Evolutionary conservation across 35 echinoderm and acorn worm species (phyloP), one percentile per base, ranked within the genome.

Genomic region (Anneissia japonica): DNA sequence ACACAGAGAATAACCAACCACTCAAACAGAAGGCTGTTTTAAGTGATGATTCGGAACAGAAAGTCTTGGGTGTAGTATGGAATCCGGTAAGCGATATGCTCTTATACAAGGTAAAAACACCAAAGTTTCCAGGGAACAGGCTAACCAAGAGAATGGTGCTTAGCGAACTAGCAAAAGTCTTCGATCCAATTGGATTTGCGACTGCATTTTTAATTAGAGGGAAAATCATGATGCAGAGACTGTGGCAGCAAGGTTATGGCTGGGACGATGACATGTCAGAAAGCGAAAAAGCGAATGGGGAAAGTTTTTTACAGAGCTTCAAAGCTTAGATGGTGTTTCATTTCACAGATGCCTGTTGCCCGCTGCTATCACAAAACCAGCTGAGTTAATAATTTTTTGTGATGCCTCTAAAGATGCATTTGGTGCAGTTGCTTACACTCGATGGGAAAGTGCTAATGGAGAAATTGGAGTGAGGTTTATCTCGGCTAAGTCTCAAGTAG

Each of bases 391-490:
- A 79, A 41, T 88, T 4, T 92, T 87, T 46, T 82, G 34, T 38
- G 90, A 92, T 82, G 90, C 90, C 6, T 92, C 90, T 14, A 85
- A 92, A 36, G 9, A 86, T 35, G 89, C 89, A 19, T 90, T 80
- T 84, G 90, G 90, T 21, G 34, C 85, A 21, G 79, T 75, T 80
- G 90, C 77, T 12, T 92, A 82, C 32, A 4, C 76, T 13, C 43
- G 84, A 83, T 92, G 90, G 85, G 77, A 46, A 26, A 26, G 34
- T 21, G n/a, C 26, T 43, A 41, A 92, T 84, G 90, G 72, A 3
- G 26, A 10, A 4, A 88, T 31, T 77, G 80, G 77, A 41, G 74
- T 83, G 11, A 16, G 85, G 35, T 92, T 92, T 74, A 37, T 88
- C 29, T 72, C 90, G 35, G 86, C 85, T 0, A 92, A 88, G 75